Evolutionary conservation across 2,888 invertebrate genomes (phyloP).

Genomic region (Acanthoscelides obtectus): DNA sequence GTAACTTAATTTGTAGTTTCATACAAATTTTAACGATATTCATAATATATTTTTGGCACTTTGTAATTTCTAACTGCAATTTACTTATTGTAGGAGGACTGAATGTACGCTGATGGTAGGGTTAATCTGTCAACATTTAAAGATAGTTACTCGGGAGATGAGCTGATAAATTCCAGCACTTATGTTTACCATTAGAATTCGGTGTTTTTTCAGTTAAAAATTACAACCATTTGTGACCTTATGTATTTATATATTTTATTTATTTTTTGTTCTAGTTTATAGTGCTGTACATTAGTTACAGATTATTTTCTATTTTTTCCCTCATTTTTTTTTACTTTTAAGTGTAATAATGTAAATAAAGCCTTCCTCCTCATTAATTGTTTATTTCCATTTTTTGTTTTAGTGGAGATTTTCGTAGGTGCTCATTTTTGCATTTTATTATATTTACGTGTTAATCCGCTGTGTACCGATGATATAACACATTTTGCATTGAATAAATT

Average conservation of each 20-base stretch:
- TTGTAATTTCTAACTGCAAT: too few species aligned
- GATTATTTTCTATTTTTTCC: constrained; percentile 24
- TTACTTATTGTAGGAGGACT: too few species aligned
- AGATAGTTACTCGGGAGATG: background rate
- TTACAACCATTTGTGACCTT: constrained; percentile 14
- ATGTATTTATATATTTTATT: constrained; percentile 38
- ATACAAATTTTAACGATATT: too few species aligned
- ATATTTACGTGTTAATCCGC: constrained; percentile 35
- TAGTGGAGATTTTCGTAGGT: constrained; percentile 36
- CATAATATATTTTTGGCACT: too few species aligned
- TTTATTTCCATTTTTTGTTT: constrained; percentile 19
- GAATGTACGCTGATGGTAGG: too few species aligned
- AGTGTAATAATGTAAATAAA: constrained; percentile 35
- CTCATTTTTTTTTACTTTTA: constrained; percentile 23
- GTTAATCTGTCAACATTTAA: too few species aligned
- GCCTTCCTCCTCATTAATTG: constrained; percentile 21
- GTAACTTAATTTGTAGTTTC: background rate
- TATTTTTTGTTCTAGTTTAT: constrained; percentile 30
- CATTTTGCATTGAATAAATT: constrained; percentile 39
- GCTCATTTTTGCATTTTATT: constrained; percentile 34
- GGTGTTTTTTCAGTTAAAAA: constrained; percentile 7
- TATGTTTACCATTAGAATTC: background rate
- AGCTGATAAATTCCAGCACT: background rate
- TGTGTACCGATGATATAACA: constrained; percentile 39
- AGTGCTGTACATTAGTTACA: constrained; percentile 30